Base-by-base conservation (phyloP, 2,797 vertebrate species). In the Sebastes goodei region DNA sequence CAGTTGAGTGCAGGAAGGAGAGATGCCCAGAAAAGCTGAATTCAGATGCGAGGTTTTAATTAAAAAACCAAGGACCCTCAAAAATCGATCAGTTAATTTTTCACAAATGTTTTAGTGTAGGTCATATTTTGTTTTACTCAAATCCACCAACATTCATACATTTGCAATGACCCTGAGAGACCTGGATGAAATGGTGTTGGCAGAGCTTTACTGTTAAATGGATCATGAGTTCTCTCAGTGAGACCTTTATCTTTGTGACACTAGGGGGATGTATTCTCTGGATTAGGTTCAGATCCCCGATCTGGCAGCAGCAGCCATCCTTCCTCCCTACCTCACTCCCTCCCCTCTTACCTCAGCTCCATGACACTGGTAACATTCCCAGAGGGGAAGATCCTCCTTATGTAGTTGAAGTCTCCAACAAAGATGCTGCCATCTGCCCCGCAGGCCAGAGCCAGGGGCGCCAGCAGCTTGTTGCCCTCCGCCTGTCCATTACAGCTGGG, bases 361-460 rank as follows among this genome's bases (percentile, higher is more conserved):
- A 99, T 97, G 84, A 99, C 98, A 74, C 98, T 99, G 71, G 97
- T 98, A 38, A 99, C 98, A 3, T 99, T 99, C 86, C 98, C 98
- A 12, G 97, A 99, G 46, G 98, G 98, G 90, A 98, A 98, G 93
- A 99, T 99, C 73, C 98, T 96, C 76, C 98, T 95, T 55, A 99
- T 97, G 68, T 98, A 99, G 96, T 99, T 99, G 94, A 99, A 99
- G 93, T 99, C 98, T 33, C 98, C 98, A 0, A 99, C 97, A 1
- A 97, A 99, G 1, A 99, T 93, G 52, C 98, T 99, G 89, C 98
- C 98, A n/a, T 99, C 98, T 14, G 96, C 97, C 23, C 98, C 97
- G 53, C 98, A 99, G 1, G 98, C 97, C 60, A 99, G 93, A 2
- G 98, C 98, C 38, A 99, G 96, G 0, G 98, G 98, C 3, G 98